Base-by-base conservation (phyloP, 2,113 vertebrate species). In the Phalacrocorax brasilianus region DNA sequence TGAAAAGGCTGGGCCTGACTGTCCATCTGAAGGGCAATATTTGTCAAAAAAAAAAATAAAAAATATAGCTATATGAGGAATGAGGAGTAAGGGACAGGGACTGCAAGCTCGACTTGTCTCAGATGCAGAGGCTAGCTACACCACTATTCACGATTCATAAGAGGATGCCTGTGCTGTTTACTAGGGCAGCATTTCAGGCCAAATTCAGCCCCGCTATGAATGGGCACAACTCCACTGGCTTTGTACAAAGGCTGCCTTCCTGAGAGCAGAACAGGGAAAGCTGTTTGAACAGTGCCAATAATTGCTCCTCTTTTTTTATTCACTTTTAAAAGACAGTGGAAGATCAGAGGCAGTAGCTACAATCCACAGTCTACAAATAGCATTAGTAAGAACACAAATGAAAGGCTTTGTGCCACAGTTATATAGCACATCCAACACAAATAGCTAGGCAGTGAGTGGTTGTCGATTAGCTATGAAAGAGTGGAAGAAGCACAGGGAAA, bases 331-430 rank as follows among this genome's bases (percentile, higher is more conserved):
- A 91, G 91, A 92, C 80, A 91, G 70, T 93, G 66, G 91, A 97
- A 95, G 95, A 96, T 97, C 95, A 97, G 96, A 97, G 91, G 56
- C 83, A 92, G 40, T 52, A 93, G 86, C 81, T 95, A 92, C 91
- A 92, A 92, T 89, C 84, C 80, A 67, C 38, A 61, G 66, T 79
- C 95, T 95, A 91, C 86, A 96, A 97, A 94, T 89, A 95, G 62
- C 89, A 93, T 91, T 94, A 93, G 73, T 84, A 92, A 92, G 83
- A 95, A 92, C 80, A 82, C 65, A 93, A 95, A 95, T 94, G 84
- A 92, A 97, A 95, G 91, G 91, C 77, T 95, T 94, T 95, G 75
- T 93, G 74, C 40, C 86, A 86, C 76, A 78, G 73, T 95, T 94
- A 95, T 71, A 94, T 53, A 93, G 91, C 62, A 89, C 73, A 95